Conservation (phyloP, 2,888 invertebrate species). For the Synergus umbraculus region DNA sequence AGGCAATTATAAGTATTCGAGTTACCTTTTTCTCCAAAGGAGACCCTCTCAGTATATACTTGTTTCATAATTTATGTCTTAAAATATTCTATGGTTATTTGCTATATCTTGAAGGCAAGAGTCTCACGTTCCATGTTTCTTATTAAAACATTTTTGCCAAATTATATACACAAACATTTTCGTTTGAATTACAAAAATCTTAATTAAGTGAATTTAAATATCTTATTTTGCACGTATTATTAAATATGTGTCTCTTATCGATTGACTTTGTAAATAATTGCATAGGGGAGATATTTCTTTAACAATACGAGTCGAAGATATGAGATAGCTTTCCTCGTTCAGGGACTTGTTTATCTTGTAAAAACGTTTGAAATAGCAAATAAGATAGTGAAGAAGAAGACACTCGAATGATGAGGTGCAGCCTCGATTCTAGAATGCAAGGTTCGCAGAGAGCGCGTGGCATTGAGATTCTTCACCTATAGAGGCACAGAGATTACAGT, state of each 20-base stretch:
- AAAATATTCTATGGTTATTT: background rate
- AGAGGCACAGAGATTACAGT: conserved; percentile 24
- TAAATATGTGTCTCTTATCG: background rate
- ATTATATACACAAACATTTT: no score
- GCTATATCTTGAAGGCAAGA: background rate
- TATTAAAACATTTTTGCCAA: background rate
- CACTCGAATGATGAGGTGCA: background rate
- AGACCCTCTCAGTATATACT: background rate
- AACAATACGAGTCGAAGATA: background rate
- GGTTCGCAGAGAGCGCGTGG: conserved; percentile 23
- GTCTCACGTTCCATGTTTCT: background rate
- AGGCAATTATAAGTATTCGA: conserved; percentile 36
- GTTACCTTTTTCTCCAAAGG: background rate
- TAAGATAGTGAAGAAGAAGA: background rate
- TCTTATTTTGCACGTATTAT: no score
- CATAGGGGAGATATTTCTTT: background rate
- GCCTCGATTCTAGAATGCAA: conserved; percentile 5
- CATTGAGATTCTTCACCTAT: conserved; percentile 41
- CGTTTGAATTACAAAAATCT: no score
- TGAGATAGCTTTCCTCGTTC: background rate
- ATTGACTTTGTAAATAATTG: background rate
- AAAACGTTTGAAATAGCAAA: background rate
- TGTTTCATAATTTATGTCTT: conserved; percentile 4
- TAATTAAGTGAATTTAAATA: no score
- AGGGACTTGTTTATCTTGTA: background rate